Evolutionary conservation across 1,140 invertebrate species (phyloP).

Genomic region (Aethina tumida): DNA sequence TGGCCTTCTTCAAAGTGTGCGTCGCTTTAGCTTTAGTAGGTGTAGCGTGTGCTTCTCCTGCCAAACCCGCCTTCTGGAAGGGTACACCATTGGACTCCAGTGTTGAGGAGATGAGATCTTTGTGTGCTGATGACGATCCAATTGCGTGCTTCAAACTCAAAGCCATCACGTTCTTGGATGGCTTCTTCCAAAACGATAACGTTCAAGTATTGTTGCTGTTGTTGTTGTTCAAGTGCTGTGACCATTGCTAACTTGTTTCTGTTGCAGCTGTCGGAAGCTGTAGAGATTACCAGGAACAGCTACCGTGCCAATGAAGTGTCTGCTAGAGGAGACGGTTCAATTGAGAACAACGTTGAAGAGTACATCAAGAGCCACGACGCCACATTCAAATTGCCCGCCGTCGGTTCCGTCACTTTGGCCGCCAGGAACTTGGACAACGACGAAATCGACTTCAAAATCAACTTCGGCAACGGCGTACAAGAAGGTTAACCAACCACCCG

Average conservation of each 20-base stretch:
- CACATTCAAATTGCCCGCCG: slow-evolving; percentile 60
- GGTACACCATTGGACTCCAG: slow-evolving; percentile 56
- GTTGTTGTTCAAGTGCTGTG: slow-evolving; percentile 2
- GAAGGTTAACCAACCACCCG: slow-evolving; percentile 20
- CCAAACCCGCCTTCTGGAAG: slow-evolving; percentile 53
- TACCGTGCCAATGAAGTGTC: slow-evolving; percentile 46
- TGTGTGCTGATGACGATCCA: slow-evolving; percentile 60
- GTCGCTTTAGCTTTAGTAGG: slow-evolving; percentile 39
- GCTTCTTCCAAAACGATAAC: slow-evolving; percentile 64
- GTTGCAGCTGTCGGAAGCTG: slow-evolving; percentile 55
- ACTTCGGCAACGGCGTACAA: slow-evolving; percentile 53
- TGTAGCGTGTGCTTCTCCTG: slow-evolving; percentile 44
- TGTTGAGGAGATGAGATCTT: slow-evolving; percentile 59
- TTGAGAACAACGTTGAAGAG: slow-evolving; percentile 57
- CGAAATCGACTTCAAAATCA: slow-evolving; percentile 59
- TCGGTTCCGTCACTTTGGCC: slow-evolving; percentile 62
- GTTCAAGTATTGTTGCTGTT: slow-evolving; percentile 25
- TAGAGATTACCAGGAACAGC: slow-evolving; percentile 63
- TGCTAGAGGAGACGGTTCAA: slow-evolving; percentile 46
- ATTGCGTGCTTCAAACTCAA: slow-evolving; percentile 73
- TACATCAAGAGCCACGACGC: slow-evolving; percentile 69
- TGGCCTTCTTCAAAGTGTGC: slow-evolving; percentile 40
- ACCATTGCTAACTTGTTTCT: slow-evolving; percentile 5
- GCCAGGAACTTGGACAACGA: slow-evolving; percentile 64
- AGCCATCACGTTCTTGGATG: slow-evolving; percentile 64